Conservation (phyloP, 1,140 invertebrate genomes). For the Neodiprion pinetum region DNA sequence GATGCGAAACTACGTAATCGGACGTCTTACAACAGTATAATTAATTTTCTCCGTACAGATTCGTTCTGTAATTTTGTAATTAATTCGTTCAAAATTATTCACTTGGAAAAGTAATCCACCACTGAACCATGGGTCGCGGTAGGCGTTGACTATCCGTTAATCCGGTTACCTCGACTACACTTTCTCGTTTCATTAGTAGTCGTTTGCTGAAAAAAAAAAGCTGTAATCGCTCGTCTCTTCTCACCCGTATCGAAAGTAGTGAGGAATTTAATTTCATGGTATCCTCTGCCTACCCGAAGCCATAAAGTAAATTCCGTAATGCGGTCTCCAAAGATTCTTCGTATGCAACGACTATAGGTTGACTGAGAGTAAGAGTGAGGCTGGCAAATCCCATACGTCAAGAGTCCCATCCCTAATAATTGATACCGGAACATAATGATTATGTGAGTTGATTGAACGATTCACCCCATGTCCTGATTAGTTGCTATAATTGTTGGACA, state of each 20-base stretch:
- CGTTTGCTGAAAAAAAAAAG: background rate
- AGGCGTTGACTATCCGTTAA: background rate
- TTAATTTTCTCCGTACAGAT: too few species aligned
- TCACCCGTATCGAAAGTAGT: constrained; percentile 3
- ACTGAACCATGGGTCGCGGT: background rate
- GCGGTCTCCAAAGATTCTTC: background rate
- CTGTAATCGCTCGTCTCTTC: background rate
- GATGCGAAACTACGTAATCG: too few species aligned
- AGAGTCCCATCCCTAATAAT: too few species aligned
- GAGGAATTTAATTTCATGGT: constrained; percentile 3
- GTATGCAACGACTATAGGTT: background rate
- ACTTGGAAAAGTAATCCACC: background rate
- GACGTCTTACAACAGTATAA: too few species aligned
- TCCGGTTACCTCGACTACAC: background rate
- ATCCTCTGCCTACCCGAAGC: background rate
- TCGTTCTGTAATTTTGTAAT: too few species aligned
- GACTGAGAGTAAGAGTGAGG: too few species aligned
- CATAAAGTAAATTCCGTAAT: background rate
- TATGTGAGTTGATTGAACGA: too few species aligned
- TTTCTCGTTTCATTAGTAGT: constrained; percentile 4
- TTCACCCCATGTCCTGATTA: too few species aligned
- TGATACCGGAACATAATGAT: too few species aligned
- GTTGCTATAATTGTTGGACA: too few species aligned
- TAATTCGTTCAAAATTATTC: too few species aligned
- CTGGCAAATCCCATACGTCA: too few species aligned